Conservation (phyloP, 2,888 invertebrate species). For the Lasioglossum morio region DNA sequence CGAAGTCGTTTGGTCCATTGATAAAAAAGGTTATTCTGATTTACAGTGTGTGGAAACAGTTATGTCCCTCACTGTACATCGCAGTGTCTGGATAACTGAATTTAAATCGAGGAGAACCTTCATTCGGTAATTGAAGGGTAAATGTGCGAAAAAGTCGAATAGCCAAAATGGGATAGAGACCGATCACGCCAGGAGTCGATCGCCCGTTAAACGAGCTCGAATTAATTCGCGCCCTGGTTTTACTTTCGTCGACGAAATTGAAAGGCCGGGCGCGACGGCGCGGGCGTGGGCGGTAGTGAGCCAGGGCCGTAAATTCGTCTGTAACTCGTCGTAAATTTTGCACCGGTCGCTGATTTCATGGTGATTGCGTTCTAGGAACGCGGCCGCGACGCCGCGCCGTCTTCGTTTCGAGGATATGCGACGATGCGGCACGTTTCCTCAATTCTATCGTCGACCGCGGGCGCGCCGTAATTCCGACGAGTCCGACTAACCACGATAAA, state of each 20-base stretch:
- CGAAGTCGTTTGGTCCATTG: too few species aligned
- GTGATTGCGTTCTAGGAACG: slow-evolving; percentile 21
- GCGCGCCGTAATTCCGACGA: slow-evolving; percentile 63
- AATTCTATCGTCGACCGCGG: slow-evolving; percentile 37
- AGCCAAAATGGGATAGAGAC: background rate
- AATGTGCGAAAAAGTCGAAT: slow-evolving; percentile 2
- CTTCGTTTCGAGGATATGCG: slow-evolving; percentile 27
- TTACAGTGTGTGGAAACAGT: too few species aligned
- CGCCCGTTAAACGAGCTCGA: background rate
- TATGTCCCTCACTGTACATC: too few species aligned
- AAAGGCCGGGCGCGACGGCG: background rate
- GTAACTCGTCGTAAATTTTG: slow-evolving; percentile 10
- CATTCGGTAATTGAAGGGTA: background rate
- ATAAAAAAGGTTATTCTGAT: too few species aligned
- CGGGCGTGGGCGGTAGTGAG: background rate
- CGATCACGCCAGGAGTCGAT: background rate
- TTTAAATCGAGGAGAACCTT: background rate
- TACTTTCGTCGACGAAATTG: slow-evolving; percentile 36
- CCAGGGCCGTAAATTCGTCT: background rate
- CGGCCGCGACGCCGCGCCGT: slow-evolving; percentile 14
- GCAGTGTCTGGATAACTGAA: background rate
- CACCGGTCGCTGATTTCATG: slow-evolving; percentile 17
- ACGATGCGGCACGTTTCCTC: slow-evolving; percentile 38
- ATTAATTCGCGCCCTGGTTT: slow-evolving; percentile 18
- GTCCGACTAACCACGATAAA: slow-evolving; percentile 69